Evolutionary conservation across 2,888 invertebrate species (phyloP), one percentile per base, ranked within the genome.

Genomic region (Aporophyla nigra): DNA sequence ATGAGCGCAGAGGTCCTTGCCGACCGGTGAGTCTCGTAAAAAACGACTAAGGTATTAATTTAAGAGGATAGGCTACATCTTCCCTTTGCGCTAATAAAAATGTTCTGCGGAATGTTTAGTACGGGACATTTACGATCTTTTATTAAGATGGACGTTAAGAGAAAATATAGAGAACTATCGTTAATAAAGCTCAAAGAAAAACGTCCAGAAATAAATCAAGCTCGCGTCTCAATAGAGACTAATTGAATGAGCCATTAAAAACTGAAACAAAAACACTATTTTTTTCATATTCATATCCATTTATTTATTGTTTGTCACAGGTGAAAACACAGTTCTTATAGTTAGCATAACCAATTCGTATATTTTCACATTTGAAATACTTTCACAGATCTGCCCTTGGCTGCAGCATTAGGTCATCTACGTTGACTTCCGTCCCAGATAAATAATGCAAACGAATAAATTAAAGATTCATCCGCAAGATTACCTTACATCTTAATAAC

Each of bases 41-140:
- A 66, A 4, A 33, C 58, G 14, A 62, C 63, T 58, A 43, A 66
- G 66, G 72, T 72, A 78, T 78, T 79, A 9, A 72, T 73, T 72
- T 78, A 56, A 43, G 14, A 46, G 66, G n/a, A 51, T 71, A 56
- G 21, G 54, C 27, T 54, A 66, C 66, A 62, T 73, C 54, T 73
- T 53, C 63, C 61, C 43, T 33, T 33, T 12, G 61, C 43, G 43
- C 61, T 56, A 62, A 46, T 73, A 79, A 71, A 76, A 73, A 62
- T 54, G 73, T 62, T 62, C 56, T 7, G 43, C 5, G 33, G n/a
- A 53, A 51, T 66, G 53, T 79, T 66, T 56, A 51, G 62, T 33
- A 21, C 62, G 51, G 56, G 56, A 67, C 62, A 43, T 62, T 61
- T 79, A 67, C 58, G 67, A 56, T 27, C 53, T 53, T 62, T 78